A percentile compares a stretch with the other conserved stretches of the same genome.
These are phyloP conservation scores for Naso thynnoides DNA, from an alignment of 2,797 vertebrate species.

Conservation along the genomic window DNA sequence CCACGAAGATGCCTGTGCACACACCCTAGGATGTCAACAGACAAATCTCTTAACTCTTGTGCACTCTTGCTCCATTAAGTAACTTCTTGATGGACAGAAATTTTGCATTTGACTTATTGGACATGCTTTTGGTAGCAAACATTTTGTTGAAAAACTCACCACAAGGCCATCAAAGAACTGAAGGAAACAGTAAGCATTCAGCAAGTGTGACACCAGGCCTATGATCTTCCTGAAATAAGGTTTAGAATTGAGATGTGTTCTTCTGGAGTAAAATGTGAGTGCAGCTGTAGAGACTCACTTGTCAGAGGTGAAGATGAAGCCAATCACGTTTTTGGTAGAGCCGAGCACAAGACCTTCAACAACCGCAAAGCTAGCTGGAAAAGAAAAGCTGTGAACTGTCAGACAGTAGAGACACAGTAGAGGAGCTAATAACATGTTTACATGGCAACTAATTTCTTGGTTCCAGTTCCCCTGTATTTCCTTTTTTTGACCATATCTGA, in stretches of 20 bases:
- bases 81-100: background rate
- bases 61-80: background rate
- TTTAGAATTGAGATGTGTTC: background rate
- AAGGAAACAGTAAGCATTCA: slow-evolving; percentile 83
- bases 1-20: slow-evolving; percentile 89
- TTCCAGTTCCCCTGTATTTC: too few relatives aligned
- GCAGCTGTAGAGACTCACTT: slow-evolving; percentile 80
- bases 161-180: slow-evolving; percentile 87
- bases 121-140: background rate
- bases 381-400: background rate
- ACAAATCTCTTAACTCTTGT: slow-evolving; percentile 11
- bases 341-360: slow-evolving; percentile 79
- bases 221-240: slow-evolving; percentile 81
- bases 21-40: slow-evolving; percentile 82
- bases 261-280: background rate
- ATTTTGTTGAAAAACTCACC: slow-evolving; percentile 70
- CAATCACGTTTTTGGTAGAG: slow-evolving; percentile 82
- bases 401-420: background rate
- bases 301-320: slow-evolving; percentile 89
- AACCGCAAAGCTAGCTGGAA: slow-evolving; percentile 73
- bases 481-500: too few relatives aligned
- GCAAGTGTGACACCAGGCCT: slow-evolving; percentile 82
- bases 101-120: background rate
- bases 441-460: too few relatives aligned
- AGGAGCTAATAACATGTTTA: too few relatives aligned